A percentile compares a stretch with the other conserved stretches of the same genome.
Conservation (phyloP, 2,888 invertebrate genomes). For the Amiota mariae region DNA sequence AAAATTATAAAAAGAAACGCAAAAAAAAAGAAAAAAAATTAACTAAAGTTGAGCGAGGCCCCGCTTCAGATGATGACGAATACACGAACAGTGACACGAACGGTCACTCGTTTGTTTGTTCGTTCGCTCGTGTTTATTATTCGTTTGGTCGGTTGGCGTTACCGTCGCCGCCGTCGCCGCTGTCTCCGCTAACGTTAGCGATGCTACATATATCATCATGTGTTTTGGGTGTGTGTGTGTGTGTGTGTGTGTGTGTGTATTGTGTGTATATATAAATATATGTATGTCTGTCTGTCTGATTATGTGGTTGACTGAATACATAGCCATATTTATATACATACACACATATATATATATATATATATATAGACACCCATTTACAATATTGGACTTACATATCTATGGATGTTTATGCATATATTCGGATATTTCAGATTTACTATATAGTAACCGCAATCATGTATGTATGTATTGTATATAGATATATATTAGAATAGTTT, state of each 20-base stretch:
- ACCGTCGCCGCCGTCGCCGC: neutral
- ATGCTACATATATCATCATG: conserved; percentile 33
- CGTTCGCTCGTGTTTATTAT: neutral
- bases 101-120: neutral
- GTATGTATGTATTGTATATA: too few relatives aligned
- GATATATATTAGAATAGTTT: too few relatives aligned
- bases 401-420: neutral
- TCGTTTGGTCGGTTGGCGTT: neutral
- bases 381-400: too few relatives aligned
- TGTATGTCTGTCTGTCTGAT: conserved; percentile 36
- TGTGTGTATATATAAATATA: conserved; percentile 31
- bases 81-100: neutral
- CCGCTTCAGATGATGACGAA: conserved; percentile 21
- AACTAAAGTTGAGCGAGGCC: conserved; percentile 16
- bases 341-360: neutral
- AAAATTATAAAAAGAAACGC: neutral
- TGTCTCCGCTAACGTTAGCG: neutral
- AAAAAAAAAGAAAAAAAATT: neutral
- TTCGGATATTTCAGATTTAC: neutral
- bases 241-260: conserved; percentile 31
- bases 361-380: neutral
- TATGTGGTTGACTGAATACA: conserved; percentile 1
- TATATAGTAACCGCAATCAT: neutral
- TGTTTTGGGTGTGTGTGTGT: conserved; percentile 26
- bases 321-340: neutral